phyloP scores from a whole-genome alignment of 2,113 vertebrate species.

The Oncorhynchus masou region DNA sequence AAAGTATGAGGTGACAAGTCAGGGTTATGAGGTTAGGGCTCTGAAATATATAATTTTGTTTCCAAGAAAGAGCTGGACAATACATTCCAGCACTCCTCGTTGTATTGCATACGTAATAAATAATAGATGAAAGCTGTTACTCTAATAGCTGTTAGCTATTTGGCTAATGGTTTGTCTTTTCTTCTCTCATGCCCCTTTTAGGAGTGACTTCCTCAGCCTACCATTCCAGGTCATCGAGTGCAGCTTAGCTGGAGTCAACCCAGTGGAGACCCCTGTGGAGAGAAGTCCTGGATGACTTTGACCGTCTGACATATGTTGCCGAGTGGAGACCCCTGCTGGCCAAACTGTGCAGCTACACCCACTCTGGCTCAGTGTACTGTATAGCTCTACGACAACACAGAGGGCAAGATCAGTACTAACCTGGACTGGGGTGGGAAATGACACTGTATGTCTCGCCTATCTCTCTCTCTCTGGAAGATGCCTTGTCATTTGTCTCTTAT shows the following conservation, averaged over 20 bases:
- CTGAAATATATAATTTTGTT: too few relatives aligned
- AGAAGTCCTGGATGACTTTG: conserved; percentile 81
- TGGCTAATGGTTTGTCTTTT: not conserved
- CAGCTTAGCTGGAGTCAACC: conserved; percentile 78
- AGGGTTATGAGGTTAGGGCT: too few relatives aligned
- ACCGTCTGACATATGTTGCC: conserved; percentile 79
- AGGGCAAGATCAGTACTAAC: conserved; percentile 68
- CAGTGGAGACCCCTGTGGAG: conserved; percentile 82
- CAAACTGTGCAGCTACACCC: conserved; percentile 83
- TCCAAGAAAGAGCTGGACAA: not conserved
- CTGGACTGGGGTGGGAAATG: too few relatives aligned
- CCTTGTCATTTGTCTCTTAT: too few relatives aligned
- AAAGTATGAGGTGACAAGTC: conserved; percentile 76
- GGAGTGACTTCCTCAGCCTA: conserved; percentile 92
- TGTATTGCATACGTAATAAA: not conserved
- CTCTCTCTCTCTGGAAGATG: too few relatives aligned
- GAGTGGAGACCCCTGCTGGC: conserved; percentile 82
- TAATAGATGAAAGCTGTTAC: not conserved
- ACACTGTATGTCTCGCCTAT: too few relatives aligned
- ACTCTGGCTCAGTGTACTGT: conserved; percentile 79
- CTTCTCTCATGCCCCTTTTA: conserved; percentile 51
- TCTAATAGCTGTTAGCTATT: too few relatives aligned
- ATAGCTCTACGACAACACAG: conserved; percentile 70
- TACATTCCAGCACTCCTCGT: not conserved
- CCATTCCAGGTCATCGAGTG: conserved; percentile 94